Conservation (phyloP, 1,140 invertebrate species). For the Charaxes varanes region DNA sequence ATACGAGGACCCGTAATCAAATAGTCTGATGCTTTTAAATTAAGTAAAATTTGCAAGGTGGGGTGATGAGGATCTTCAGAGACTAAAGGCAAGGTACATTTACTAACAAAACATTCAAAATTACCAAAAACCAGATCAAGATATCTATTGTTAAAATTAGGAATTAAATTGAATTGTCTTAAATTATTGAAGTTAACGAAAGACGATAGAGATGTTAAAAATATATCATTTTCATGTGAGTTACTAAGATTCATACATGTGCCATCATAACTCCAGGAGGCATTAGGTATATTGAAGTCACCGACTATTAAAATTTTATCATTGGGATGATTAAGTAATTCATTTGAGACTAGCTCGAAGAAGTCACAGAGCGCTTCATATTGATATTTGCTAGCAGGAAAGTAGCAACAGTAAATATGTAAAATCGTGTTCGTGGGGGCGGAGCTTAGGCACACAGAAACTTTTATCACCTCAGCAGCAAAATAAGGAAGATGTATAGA, state of each 20-base stretch:
- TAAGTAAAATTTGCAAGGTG: no score
- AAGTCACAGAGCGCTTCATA: conserved; percentile 1
- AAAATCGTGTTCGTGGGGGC: no score
- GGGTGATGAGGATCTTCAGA: conserved; percentile 17
- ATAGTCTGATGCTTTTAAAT: no score
- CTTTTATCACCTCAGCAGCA: no score
- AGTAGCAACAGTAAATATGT: conserved; percentile 16
- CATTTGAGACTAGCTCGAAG: conserved; percentile 9
- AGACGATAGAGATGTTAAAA: neutral
- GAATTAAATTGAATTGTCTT: conserved; percentile 8
- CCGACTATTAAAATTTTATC: conserved; percentile 12
- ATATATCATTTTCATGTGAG: neutral
- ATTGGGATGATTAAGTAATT: conserved; percentile 1
- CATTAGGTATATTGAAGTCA: conserved; percentile 19
- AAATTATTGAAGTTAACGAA: conserved; percentile 9
- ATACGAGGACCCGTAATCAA: no score
- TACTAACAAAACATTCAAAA: neutral
- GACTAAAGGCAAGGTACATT: conserved; percentile 8
- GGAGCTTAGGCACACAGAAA: no score
- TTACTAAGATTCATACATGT: neutral
- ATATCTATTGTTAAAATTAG: conserved; percentile 2
- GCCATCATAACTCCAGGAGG: conserved; percentile 5
- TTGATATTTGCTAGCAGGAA: conserved; percentile 5
- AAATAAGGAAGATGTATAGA: no score
- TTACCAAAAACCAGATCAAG: conserved; percentile 8